phyloP scores from a whole-genome alignment of 1,140 invertebrate species.

The Zeugodacus cucurbitae region DNA sequence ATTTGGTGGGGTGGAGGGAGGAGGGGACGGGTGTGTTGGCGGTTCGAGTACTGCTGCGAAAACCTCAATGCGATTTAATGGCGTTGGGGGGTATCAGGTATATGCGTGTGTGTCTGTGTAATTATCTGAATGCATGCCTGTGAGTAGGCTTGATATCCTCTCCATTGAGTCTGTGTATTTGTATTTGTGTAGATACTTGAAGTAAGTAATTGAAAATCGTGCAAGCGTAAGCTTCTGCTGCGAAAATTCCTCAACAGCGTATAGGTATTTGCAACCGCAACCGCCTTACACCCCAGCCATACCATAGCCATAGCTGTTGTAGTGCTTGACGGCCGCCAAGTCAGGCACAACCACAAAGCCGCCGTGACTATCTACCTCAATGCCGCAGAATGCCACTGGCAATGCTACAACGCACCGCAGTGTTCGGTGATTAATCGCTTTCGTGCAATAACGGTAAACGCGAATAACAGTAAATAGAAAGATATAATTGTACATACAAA shows the following conservation, averaged over 20 bases:
- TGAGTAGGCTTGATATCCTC: background rate
- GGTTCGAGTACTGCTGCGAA: background rate
- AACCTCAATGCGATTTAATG: background rate
- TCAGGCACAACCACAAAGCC: background rate
- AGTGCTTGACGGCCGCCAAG: background rate
- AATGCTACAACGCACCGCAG: constrained; percentile 9
- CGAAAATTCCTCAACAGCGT: background rate
- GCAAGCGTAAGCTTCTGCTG: background rate
- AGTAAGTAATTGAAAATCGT: constrained; percentile 30
- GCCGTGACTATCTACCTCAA: background rate
- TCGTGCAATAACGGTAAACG: background rate
- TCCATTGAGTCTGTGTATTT: background rate
- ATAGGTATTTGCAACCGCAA: background rate
- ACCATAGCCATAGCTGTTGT: no score
- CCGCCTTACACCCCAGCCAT: background rate
- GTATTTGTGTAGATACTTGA: background rate
- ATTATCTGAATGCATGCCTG: background rate
- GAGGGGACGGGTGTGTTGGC: background rate
- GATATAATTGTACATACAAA: background rate
- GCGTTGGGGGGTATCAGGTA: background rate
- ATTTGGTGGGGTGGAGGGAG: no score
- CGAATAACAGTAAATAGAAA: background rate
- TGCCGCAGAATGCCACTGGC: background rate
- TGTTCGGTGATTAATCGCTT: constrained; percentile 28
- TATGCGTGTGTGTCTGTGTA: background rate